These are phyloP conservation scores for Melanaphis sacchari DNA, from an alignment of 1,140 invertebrate genomes.

Conservation along the genomic window DNA sequence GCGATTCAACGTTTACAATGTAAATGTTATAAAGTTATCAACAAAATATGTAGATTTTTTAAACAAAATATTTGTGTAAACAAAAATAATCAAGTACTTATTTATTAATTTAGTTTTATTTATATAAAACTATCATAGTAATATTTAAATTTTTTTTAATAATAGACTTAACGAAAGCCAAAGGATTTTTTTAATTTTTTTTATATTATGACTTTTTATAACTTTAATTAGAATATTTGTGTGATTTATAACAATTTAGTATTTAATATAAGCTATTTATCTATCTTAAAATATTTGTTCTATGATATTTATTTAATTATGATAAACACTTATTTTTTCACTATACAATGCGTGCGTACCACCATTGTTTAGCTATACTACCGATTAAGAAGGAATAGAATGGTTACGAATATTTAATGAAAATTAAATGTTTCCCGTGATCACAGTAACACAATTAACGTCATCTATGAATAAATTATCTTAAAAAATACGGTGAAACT, in stretches of 20 bases:
- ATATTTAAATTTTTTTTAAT: background rate
- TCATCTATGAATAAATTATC: too few species aligned
- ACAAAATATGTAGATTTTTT: background rate
- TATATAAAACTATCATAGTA: background rate
- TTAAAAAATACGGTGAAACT: too few species aligned
- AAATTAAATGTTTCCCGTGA: too few species aligned
- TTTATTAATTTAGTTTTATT: background rate
- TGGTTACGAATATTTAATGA: too few species aligned
- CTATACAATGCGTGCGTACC: too few species aligned
- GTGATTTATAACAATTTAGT: background rate
- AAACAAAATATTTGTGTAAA: background rate
- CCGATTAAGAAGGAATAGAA: too few species aligned
- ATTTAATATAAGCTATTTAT: background rate
- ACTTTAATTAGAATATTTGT: background rate
- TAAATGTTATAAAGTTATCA: background rate
- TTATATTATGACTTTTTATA: slow-evolving; percentile 8
- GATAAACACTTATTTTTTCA: too few species aligned
- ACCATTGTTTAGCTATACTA: too few species aligned
- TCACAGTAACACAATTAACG: too few species aligned
- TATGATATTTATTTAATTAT: too few species aligned
- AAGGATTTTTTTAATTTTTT: slow-evolving; percentile 9
- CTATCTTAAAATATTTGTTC: background rate
- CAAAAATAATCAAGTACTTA: background rate
- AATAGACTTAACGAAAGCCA: background rate
- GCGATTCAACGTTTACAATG: background rate